Percentiles rank a stretch among this genome's conserved stretches.
These are phyloP conservation scores for Oryzias javanicus DNA, from an alignment of 2,113 vertebrate genomes.

Conservation along the genomic window DNA sequence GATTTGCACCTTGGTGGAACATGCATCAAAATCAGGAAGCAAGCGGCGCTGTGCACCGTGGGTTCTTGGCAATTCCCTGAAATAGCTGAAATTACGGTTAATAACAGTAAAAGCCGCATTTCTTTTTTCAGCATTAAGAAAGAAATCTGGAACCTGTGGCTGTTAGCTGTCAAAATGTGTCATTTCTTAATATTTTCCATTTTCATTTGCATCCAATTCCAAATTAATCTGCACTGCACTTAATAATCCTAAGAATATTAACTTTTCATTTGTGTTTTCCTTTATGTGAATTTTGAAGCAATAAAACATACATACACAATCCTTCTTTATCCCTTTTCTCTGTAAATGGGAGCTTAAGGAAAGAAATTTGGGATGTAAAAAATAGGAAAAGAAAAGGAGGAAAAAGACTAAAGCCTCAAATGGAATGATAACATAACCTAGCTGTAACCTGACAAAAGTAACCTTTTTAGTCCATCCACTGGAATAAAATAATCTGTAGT, in stretches of 20 bases:
- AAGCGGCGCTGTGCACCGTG: conserved; percentile 37
- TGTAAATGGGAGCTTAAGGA: conserved; percentile 14
- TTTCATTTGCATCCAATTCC: conserved; percentile 63
- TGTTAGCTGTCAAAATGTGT: conserved; percentile 49
- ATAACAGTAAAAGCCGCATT: conserved; percentile 58
- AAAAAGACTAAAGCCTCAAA: not conserved
- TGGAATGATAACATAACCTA: too few relatives aligned
- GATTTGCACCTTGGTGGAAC: conserved; percentile 59
- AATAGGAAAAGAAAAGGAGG: not conserved
- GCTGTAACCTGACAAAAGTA: too few relatives aligned
- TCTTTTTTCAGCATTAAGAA: conserved; percentile 30
- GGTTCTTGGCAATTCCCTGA: conserved; percentile 36
- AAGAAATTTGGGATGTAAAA: conserved; percentile 10
- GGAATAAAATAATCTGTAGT: too few relatives aligned
- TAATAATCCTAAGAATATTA: conserved; percentile 26
- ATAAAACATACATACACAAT: conserved; percentile 29
- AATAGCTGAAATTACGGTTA: conserved; percentile 53
- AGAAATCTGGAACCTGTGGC: conserved; percentile 26
- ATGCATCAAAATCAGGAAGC: conserved; percentile 57
- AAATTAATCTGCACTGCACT: conserved; percentile 56
- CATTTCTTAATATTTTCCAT: conserved; percentile 59
- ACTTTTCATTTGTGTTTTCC: conserved; percentile 44
- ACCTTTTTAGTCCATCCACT: too few relatives aligned
- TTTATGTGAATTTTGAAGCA: conserved; percentile 36
- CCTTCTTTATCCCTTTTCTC: conserved; percentile 15